Base-by-base conservation (phyloP, 2,888 invertebrate species). In the Campaea margaritaria region DNA sequence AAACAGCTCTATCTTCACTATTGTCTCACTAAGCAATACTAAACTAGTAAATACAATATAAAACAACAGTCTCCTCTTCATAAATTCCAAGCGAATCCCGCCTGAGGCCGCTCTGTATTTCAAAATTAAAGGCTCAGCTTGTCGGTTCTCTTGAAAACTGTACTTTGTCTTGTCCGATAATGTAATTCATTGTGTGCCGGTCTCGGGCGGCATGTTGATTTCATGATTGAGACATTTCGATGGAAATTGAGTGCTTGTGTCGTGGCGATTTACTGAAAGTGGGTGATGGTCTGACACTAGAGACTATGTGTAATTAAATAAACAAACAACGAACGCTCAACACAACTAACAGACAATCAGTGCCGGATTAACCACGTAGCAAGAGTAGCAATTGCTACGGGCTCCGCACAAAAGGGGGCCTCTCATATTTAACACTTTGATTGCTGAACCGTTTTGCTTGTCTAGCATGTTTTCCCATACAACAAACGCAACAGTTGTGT, bases 211-310 rank as follows among this genome's bases (percentile, higher is more conserved):
- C 31, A n/a, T 39, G 38, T 2, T 28, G 27, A 5, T 21, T 43
- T 42, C 31, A 42, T 10, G 42, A 55, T 55, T 55, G 48, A 55
- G 56, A 49, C 44, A 55, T 55, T 55, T 14, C 42, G 42, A 42
- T 3, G 28, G 27, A 27, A 38, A 21, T 15, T 41, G 54, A 10
- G 43, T 36, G 36, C 5, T n/a, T 14, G 39, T 39, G 14, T 39
- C n/a, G 14, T 14, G 39, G n/a, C 3, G 21, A 21, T 39, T 2
- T 7, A 14, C n/a, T 39, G 13, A n/a, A 39, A 39, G 8, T 14
- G 13, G 36, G 10, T n/a, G n/a, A 5, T 36, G n/a, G n/a, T 9
- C 5, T 1, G 7, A 9, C 31, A 9, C 9, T 3, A 3, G 21
- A 21, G 21, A 21, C n/a, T n/a, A n/a, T n/a, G n/a, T n/a, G 21